Evolutionary conservation across 1,140 invertebrate genomes (phyloP).

Genomic region (Contarinia nasturtii): DNA sequence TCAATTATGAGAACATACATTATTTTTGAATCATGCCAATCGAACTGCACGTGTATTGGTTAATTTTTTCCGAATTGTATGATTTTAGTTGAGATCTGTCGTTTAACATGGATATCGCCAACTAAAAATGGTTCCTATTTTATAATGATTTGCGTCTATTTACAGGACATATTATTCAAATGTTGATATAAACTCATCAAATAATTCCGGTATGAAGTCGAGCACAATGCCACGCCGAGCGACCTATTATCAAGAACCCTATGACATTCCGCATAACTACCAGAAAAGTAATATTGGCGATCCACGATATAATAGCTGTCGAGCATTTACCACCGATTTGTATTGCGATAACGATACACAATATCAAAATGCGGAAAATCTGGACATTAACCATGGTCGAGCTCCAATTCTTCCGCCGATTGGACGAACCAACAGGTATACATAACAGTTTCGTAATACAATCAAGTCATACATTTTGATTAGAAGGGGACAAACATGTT

Average conservation of each 20-base stretch:
- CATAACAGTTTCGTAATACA: too few species aligned
- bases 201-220: background rate
- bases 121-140: too few species aligned
- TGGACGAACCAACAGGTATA: constrained; percentile 10
- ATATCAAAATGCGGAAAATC: constrained; percentile 7
- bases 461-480: too few species aligned
- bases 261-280: background rate
- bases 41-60: too few species aligned
- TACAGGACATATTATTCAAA: constrained; percentile 21
- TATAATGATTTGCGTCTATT: too few species aligned
- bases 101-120: too few species aligned
- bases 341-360: background rate
- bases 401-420: constrained; percentile 22
- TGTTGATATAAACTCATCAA: constrained; percentile 16
- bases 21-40: too few species aligned
- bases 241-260: background rate
- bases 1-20: too few species aligned
- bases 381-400: constrained; percentile 6
- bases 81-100: too few species aligned
- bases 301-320: constrained; percentile 7
- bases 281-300: constrained; percentile 5
- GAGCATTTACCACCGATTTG: background rate
- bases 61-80: too few species aligned
- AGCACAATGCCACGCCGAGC: background rate
- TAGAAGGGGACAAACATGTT: too few species aligned